A percentile compares a stretch with the other conserved stretches of the same genome.
phyloP scores from a whole-genome alignment of 2,113 vertebrate genomes.

The Microtus richardsoni region DNA sequence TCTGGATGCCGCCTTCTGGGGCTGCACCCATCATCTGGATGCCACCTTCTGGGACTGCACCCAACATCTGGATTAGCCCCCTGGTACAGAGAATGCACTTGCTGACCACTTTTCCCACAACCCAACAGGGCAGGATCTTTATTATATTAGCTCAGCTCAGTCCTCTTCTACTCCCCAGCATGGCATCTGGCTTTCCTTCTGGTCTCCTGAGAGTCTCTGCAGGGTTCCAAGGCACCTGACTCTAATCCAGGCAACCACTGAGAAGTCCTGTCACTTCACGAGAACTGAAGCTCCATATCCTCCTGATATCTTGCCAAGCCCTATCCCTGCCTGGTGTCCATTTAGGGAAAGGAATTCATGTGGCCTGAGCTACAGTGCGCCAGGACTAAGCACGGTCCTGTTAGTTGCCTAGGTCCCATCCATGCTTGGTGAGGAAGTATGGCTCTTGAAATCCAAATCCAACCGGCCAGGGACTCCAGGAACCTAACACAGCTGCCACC shows the following conservation, averaged over 20 bases:
- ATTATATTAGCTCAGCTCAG: background rate
- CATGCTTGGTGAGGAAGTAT: background rate
- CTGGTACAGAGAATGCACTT: background rate
- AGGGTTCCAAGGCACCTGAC: slow-evolving; percentile 43
- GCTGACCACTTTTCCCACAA: background rate
- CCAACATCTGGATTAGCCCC: background rate
- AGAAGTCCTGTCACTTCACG: background rate
- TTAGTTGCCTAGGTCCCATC: background rate
- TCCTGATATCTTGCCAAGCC: slow-evolving; percentile 63
- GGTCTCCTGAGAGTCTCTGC: background rate
- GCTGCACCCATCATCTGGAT: no score
- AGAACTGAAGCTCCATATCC: slow-evolving; percentile 1
- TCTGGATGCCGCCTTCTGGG: no score
- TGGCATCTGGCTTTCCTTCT: background rate
- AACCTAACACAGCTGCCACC: background rate
- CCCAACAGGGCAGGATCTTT: background rate
- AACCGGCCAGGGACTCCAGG: background rate
- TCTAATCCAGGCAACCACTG: background rate
- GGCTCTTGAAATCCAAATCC: background rate
- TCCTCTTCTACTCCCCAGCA: background rate
- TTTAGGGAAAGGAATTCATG: slow-evolving; percentile 74
- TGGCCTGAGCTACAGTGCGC: background rate
- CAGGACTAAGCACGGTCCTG: background rate
- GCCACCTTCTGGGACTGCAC: background rate
- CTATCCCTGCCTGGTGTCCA: slow-evolving; percentile 51